Conservation (phyloP, 2,113 vertebrate genomes). For the Bungarus multicinctus region DNA sequence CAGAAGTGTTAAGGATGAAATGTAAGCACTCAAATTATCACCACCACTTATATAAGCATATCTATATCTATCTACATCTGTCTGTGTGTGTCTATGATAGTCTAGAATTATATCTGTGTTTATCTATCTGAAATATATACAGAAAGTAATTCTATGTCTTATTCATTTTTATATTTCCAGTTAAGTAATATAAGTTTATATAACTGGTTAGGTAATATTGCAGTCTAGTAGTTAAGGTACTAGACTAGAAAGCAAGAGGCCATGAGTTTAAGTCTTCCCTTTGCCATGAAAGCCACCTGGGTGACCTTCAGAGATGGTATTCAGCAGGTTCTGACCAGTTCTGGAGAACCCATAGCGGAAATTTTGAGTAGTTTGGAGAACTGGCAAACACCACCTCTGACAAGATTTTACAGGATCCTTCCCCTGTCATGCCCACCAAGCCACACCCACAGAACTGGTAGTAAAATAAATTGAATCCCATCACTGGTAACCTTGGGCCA, state of each 20-base stretch:
- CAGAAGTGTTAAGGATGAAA: background rate
- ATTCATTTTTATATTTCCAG: background rate
- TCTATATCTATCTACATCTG: too few species aligned
- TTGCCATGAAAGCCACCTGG: background rate
- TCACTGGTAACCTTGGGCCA: background rate
- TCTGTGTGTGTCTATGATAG: too few species aligned
- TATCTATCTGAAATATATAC: background rate
- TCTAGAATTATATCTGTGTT: background rate
- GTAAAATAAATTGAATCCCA: too few species aligned
- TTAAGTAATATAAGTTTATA: background rate
- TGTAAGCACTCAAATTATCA: background rate
- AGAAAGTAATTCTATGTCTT: background rate
- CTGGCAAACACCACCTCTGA: too few species aligned
- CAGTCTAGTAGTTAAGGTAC: background rate
- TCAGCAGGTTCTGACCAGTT: too few species aligned
- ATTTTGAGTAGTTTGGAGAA: too few species aligned
- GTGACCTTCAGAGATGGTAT: background rate
- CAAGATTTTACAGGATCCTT: too few species aligned
- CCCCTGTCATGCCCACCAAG: too few species aligned
- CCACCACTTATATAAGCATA: background rate
- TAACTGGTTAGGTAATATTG: background rate
- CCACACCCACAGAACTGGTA: too few species aligned
- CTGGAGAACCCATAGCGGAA: too few species aligned
- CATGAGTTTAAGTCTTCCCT: background rate
- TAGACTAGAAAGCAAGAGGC: background rate